phyloP scores from a whole-genome alignment of 2,113 vertebrate species.

The Sterna hirundo region DNA sequence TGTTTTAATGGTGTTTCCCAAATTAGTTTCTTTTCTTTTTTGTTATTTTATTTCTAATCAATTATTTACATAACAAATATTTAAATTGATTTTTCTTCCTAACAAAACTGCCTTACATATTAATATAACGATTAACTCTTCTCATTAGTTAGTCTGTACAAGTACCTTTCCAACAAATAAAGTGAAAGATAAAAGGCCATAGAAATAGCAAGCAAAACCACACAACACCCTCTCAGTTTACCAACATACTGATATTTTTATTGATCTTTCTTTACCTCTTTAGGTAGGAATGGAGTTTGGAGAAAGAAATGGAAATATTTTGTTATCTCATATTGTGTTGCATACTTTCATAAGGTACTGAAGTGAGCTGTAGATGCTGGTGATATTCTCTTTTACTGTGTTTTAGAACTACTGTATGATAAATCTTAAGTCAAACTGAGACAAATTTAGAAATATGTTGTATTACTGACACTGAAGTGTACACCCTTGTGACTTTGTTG shows the following conservation, averaged over 20 bases:
- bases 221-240: background rate
- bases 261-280: background rate
- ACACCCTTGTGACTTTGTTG: background rate
- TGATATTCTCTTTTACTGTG: background rate
- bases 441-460: background rate
- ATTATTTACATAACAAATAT: background rate
- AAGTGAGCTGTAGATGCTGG: background rate
- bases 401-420: background rate
- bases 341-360: background rate
- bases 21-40: background rate
- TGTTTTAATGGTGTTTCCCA: background rate
- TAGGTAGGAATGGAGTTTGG: background rate
- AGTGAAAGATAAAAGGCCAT: background rate
- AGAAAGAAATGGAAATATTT: background rate
- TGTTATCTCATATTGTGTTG: background rate
- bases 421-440: background rate
- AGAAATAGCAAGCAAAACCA: background rate
- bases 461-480: background rate
- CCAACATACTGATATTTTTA: background rate
- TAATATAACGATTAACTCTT: background rate
- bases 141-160: background rate
- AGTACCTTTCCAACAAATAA: background rate
- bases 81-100: background rate
- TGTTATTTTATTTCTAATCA: background rate
- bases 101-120: background rate